phyloP scores from a whole-genome alignment of 2,797 vertebrate species.

The Argentina silus region DNA sequence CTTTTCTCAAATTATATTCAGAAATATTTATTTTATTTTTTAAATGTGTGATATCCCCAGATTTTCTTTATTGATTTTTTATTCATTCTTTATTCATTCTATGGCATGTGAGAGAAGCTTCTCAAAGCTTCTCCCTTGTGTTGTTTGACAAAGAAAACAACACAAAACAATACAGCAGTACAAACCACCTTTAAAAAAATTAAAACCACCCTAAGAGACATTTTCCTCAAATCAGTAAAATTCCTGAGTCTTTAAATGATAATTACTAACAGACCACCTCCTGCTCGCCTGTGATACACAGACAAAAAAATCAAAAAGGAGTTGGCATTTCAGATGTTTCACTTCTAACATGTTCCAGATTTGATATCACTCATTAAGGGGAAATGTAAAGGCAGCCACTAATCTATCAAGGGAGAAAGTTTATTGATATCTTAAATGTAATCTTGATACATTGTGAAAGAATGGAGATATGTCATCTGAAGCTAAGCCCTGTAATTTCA shows the following conservation, averaged over 20 bases:
- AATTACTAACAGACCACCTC: conserved; percentile 26
- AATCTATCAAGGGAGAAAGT: conserved; percentile 20
- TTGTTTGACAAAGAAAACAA: not conserved
- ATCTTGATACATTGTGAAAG: conserved; percentile 13
- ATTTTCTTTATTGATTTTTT: not conserved
- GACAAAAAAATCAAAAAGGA: conserved; percentile 14
- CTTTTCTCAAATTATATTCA: not conserved
- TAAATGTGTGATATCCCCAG: not conserved
- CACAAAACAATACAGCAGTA: conserved; percentile 5
- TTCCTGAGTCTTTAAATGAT: conserved; percentile 24
- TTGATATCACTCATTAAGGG: conserved; percentile 27
- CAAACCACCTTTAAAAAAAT: not conserved
- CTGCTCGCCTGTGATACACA: not conserved
- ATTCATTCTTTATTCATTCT: not conserved
- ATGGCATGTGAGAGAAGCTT: not conserved
- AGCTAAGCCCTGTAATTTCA: conserved; percentile 15
- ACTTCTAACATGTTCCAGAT: conserved; percentile 27
- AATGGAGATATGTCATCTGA: not conserved
- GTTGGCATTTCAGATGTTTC: conserved; percentile 15
- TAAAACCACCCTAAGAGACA: conserved; percentile 9
- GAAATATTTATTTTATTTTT: conserved; percentile 6
- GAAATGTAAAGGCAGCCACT: conserved; percentile 16
- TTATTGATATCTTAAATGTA: conserved; percentile 6
- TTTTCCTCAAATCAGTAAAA: conserved; percentile 26
- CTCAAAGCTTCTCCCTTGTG: not conserved